These are phyloP conservation scores for Stichodactyla helianthus DNA, from an alignment of 64 coral and sea anemone species.

Conservation along the genomic window DNA sequence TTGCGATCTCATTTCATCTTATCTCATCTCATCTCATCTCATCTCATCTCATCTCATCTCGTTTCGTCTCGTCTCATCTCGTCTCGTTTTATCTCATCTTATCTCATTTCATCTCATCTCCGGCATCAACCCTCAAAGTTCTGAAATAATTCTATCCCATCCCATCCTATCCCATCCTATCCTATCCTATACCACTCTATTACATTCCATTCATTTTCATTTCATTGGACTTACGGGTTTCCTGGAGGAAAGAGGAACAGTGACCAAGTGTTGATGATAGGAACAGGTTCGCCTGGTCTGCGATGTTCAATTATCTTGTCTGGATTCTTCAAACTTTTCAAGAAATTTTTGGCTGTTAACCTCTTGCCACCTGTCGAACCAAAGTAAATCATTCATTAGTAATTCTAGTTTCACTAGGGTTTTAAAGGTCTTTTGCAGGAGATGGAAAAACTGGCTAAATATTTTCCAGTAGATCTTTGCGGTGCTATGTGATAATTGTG, in stretches of 20 bases:
- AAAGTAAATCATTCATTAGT: background rate
- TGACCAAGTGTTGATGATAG: constrained; percentile 87
- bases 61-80: no score
- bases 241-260: constrained; percentile 88
- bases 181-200: background rate
- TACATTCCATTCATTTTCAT: background rate
- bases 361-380: constrained; percentile 1
- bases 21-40: background rate
- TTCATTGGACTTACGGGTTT: constrained; percentile 80
- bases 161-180: background rate
- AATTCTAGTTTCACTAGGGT: background rate
- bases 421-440: no score
- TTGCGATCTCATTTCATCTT: background rate
- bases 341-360: constrained; percentile 12
- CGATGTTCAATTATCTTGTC: constrained; percentile 76
- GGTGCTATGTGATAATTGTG: no score
- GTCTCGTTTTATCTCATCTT: background rate
- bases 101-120: background rate
- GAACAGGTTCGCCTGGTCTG: constrained; percentile 54
- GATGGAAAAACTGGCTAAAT: background rate
- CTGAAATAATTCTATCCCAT: background rate
- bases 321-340: constrained; percentile 78
- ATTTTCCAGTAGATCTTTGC: background rate
- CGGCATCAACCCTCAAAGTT: no score
- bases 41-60: background rate